A percentile compares a stretch with the other conserved stretches of the same genome.
These are phyloP conservation scores for Nycticorax nycticorax DNA, from an alignment of 2,113 vertebrate genomes.

Conservation along the genomic window DNA sequence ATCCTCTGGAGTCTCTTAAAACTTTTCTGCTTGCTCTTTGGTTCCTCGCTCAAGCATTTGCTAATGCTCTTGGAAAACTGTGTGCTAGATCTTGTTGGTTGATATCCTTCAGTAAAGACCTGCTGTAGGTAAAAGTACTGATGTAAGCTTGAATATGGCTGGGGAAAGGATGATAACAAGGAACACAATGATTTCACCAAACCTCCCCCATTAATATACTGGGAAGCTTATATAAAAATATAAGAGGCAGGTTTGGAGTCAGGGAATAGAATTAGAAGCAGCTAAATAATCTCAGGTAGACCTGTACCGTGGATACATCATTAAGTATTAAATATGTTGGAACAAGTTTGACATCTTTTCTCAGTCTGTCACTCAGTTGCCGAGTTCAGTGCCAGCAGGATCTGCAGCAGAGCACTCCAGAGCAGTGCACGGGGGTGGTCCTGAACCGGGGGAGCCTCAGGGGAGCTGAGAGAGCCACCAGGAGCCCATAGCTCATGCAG, in stretches of 20 bases:
- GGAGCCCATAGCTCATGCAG: background rate
- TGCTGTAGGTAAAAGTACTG: background rate
- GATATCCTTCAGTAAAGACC: background rate
- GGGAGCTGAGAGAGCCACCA: background rate
- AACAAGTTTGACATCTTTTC: background rate
- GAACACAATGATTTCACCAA: background rate
- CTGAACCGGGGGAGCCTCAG: background rate
- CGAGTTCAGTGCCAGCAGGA: too few species aligned
- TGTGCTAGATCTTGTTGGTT: background rate
- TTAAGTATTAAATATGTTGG: background rate
- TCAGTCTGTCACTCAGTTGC: background rate
- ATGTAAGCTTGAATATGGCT: background rate
- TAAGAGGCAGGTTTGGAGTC: background rate
- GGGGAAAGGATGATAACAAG: background rate
- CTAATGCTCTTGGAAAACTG: background rate
- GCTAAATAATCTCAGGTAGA: background rate
- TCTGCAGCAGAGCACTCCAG: background rate
- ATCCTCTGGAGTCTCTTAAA: background rate
- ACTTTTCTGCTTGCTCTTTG: background rate
- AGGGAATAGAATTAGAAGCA: background rate
- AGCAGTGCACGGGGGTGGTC: accelerated
- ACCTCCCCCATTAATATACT: background rate
- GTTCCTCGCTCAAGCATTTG: background rate
- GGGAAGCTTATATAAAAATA: background rate
- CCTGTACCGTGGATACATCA: background rate